phyloP scores from a whole-genome alignment of 2,888 invertebrate species.

The Cristatella mucedo region DNA sequence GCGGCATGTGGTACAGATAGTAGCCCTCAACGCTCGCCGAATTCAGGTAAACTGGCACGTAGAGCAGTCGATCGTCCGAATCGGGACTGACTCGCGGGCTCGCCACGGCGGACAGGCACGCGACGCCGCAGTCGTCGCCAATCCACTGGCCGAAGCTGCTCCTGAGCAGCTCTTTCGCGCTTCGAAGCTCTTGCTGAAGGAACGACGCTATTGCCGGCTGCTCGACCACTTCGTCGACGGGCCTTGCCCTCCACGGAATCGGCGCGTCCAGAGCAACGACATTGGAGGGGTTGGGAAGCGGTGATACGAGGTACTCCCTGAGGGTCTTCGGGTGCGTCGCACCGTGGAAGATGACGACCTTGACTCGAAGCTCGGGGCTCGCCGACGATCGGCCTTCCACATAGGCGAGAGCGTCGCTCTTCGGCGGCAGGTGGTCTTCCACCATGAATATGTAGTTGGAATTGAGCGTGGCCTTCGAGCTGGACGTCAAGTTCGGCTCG shows the following conservation, averaged over 20 bases:
- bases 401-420: neutral
- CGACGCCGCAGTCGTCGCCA: too few relatives aligned
- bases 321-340: neutral
- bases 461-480: neutral
- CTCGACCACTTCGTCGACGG: neutral
- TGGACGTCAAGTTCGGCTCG: too few relatives aligned
- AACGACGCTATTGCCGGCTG: neutral
- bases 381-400: neutral
- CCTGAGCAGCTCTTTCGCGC: too few relatives aligned
- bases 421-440: constrained; percentile 1
- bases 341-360: constrained; percentile 3
- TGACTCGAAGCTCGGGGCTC: neutral
- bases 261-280: neutral
- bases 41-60: neutral
- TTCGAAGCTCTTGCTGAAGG: too few relatives aligned
- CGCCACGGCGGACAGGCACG: neutral
- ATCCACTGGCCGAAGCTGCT: too few relatives aligned
- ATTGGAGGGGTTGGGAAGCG: neutral
- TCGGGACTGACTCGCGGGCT: neutral
- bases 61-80: neutral
- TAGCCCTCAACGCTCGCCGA: neutral
- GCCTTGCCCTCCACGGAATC: constrained; percentile 3
- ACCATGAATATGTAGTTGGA: constrained; percentile 3
- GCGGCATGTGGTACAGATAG: constrained; percentile 1
- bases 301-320: constrained; percentile 1